These are phyloP conservation scores for Hylia prasina DNA, from an alignment of 2,113 vertebrate species.

Conservation along the genomic window DNA sequence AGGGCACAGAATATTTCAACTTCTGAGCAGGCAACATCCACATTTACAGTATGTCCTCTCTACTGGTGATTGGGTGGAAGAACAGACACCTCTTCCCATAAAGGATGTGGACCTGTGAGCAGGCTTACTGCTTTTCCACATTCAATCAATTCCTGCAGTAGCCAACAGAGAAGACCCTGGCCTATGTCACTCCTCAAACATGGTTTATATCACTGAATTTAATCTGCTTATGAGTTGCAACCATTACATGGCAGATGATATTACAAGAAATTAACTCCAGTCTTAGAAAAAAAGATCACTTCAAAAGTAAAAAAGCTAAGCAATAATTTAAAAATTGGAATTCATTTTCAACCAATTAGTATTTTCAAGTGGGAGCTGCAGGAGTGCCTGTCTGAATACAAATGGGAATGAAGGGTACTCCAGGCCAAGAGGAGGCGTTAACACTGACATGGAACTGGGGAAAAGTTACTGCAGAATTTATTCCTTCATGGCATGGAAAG, in stretches of 20 bases:
- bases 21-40: background rate
- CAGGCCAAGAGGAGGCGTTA: background rate
- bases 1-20: background rate
- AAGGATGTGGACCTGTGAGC: background rate
- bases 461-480: background rate
- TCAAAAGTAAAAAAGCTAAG: background rate
- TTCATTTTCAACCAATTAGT: constrained; percentile 15
- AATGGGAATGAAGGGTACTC: constrained; percentile 9
- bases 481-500: background rate
- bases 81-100: background rate
- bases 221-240: background rate
- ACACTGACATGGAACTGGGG: background rate
- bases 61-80: background rate
- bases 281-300: background rate
- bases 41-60: background rate
- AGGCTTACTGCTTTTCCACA: background rate
- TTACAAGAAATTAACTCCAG: background rate
- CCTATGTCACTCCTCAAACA: background rate
- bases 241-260: background rate
- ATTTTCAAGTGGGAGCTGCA: constrained; percentile 7
- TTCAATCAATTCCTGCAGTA: background rate
- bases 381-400: constrained; percentile 2
- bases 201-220: background rate
- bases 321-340: background rate
- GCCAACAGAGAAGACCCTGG: background rate